Percentiles rank a stretch among this genome's conserved stretches.
Evolutionary conservation across 2,797 vertebrate genomes (phyloP).

Genomic region (Podargus strigoides): DNA sequence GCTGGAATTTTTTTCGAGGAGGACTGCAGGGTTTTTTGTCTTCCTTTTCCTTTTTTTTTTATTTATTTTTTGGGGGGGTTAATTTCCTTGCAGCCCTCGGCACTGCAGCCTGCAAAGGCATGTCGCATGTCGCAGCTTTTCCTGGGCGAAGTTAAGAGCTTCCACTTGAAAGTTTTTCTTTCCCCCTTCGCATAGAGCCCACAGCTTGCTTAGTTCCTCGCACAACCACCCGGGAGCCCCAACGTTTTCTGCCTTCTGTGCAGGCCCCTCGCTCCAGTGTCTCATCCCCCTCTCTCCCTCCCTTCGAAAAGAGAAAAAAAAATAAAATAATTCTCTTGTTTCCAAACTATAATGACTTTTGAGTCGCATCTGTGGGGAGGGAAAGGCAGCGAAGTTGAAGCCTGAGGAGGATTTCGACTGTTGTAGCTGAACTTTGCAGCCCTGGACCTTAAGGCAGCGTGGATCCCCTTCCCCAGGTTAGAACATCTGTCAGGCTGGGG

Average conservation of each 20-base stretch:
- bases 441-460: conserved; percentile 19
- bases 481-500: conserved; percentile 58
- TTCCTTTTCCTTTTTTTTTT: too few species aligned
- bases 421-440: conserved; percentile 44
- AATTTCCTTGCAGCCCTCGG: neutral
- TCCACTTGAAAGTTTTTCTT: conserved; percentile 36
- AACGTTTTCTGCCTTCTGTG: neutral
- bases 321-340: neutral
- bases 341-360: neutral
- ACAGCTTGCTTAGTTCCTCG: neutral
- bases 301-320: neutral
- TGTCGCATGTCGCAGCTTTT: too few species aligned
- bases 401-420: conserved; percentile 1
- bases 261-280: conserved; percentile 1
- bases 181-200: neutral
- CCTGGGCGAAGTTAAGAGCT: neutral
- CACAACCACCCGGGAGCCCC: neutral
- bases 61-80: too few species aligned
- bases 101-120: neutral
- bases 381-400: conserved; percentile 29
- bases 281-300: neutral
- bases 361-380: neutral
- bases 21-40: neutral
- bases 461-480: conserved; percentile 52
- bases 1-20: neutral